Evolutionary conservation across 2,888 invertebrate genomes (phyloP), one percentile per base, ranked within the genome.

Genomic region (Conchocele bisecta): DNA sequence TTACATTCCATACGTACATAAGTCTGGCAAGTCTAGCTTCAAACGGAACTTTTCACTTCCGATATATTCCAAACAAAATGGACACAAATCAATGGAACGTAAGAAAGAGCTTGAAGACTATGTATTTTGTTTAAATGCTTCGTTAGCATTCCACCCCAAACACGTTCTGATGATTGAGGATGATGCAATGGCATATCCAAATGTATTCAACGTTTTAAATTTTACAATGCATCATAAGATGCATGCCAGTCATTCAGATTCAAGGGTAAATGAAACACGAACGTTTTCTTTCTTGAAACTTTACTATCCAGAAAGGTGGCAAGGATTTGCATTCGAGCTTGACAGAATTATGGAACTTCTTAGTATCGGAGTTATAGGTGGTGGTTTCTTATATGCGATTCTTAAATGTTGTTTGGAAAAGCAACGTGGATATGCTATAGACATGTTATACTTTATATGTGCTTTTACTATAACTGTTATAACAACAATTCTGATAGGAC

Each of bases 81-180:
- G n/a, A 42, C 48, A 51, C 9, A 13, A 1, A 24, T 77, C 39
- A 9, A 11, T 1, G 24, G 42, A 35, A 66, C 56, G 35, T 81
- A 84, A 48, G 6, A 87, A 88, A 35, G 90, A 90, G 58, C 87
- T 84, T 26, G 75, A 79, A 28, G 90, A 90, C 61, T 90, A 89
- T 66, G 78, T 86, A 26, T 89, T 81, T 63, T 90, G 90, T 60
- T 61, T 90, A 31, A 83, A 88, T 28, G 59, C 75, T 5, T 82
- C 87, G 1, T 54, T 83, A 28, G 51, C 69, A 13, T 66, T 84
- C 35, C 59, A 76, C 17, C 74, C 88, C 6, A 59, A 75, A 0
- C 86, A 85, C 68, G 83, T 89, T 2, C 54, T 90, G 13, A 48
- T 90, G 56, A 41, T 89, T 9, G 89, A 90, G 69, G 90, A 90